Base-by-base conservation (phyloP, 2,113 vertebrate genomes). In the Eulemur rufifrons region DNA sequence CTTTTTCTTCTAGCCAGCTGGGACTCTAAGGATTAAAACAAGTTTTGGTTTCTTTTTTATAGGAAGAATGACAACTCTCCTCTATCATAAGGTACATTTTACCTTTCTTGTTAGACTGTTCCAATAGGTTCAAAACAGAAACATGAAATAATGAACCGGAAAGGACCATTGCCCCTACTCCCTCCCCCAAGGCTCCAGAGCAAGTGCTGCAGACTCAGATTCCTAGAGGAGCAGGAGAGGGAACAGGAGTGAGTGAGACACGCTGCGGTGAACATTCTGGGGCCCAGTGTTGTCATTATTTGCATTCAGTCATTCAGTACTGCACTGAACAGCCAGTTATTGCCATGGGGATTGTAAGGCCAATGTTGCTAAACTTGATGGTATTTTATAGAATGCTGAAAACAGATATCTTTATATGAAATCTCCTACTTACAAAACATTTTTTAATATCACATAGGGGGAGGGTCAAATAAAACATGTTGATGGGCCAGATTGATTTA, bases 381-480 rank as follows among this genome's bases (percentile, higher is more conserved):
- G 37, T 91, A 37, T 66, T 81, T 91, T 93, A 66, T 87, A 87
- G 68, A 96, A 77, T 82, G 81, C 45, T 23, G 3, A 77, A 93
- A 95, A 91, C 74, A 92, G 54, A n/a, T 73, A 77, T 5, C 56
- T 68, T 84, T 78, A 86, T 89, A 61, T 95, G 73, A 86, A 86
- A 78, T 78, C 77, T 85, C 42, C n/a, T 32, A 76, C 37, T 90
- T 91, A 9, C 69, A 56, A 80, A 47, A 34, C 2, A 34, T 15
- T 63, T 66, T 80, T 54, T 91, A 87, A 56, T 8, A 42, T 80
- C 63, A 32, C 21, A 20, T 61, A 1, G 12, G 25, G 15, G 52
- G 8, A 93, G 61, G 21, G 34, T 91, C 63, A 91, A 73, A 81
- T 59, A 76, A 50, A 87, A 82, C 45, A 27, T 54, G 13, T 45